Conservation (phyloP, 1,140 invertebrate genomes). For the Frieseomelitta varia region DNA sequence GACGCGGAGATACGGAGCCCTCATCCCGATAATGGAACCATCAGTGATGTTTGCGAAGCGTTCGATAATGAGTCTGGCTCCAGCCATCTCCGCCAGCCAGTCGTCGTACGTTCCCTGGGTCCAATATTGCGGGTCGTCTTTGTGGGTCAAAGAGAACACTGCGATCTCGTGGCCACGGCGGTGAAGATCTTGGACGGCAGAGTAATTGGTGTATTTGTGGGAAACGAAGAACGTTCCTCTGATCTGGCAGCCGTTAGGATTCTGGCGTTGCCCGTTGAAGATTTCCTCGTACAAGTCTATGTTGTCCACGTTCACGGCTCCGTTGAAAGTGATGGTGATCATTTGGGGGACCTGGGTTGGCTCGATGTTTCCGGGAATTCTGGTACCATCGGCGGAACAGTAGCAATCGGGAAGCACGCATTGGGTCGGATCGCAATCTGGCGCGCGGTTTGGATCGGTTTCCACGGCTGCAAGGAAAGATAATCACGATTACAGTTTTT, state of each 20-base stretch:
- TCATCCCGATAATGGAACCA: conserved; percentile 92
- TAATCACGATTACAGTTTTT: too few relatives aligned
- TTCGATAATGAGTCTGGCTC: conserved; percentile 93
- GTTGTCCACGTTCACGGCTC: conserved; percentile 96
- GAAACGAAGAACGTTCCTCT: conserved; percentile 97
- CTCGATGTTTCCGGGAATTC: conserved; percentile 92
- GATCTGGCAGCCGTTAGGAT: conserved; percentile 97
- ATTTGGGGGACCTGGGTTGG: conserved; percentile 94
- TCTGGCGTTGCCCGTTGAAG: conserved; percentile 92
- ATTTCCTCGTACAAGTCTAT: conserved; percentile 95
- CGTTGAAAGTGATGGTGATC: conserved; percentile 97
- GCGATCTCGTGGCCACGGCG: conserved; percentile 96
- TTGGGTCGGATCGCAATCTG: conserved; percentile 93
- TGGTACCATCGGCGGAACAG: conserved; percentile 95
- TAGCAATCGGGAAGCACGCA: conserved; percentile 96
- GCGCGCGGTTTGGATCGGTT: conserved; percentile 93
- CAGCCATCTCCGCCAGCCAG: conserved; percentile 97
- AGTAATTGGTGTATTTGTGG: conserved; percentile 98
- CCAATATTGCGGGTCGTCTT: conserved; percentile 95
- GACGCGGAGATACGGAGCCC: conserved; percentile 94
- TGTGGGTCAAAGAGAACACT: conserved; percentile 96
- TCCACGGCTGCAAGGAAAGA: conserved; percentile 87
- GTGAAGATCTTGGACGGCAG: conserved; percentile 95
- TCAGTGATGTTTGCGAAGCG: conserved; percentile 96
- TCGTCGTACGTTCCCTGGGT: conserved; percentile 93